These are phyloP conservation scores for Leptobrachium ailaonicum DNA, from an alignment of 2,113 vertebrate genomes.

Conservation along the genomic window DNA sequence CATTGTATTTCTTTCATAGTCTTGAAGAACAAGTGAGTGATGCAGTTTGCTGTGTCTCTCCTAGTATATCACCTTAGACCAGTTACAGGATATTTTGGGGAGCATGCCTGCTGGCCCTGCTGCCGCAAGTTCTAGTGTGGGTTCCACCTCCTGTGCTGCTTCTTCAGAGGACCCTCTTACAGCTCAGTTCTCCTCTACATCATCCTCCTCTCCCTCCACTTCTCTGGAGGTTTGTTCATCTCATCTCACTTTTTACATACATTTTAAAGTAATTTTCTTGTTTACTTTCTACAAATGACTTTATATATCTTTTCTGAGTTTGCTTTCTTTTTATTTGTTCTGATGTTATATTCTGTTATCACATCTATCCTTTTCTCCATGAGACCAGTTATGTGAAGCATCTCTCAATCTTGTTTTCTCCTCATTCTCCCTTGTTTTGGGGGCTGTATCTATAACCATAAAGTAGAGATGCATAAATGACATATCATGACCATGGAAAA, in stretches of 20 bases:
- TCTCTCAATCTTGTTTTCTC: not conserved
- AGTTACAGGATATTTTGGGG: conserved; percentile 82
- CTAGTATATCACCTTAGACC: conserved; percentile 85
- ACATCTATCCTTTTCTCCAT: not conserved
- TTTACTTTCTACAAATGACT: no score
- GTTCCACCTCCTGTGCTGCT: conserved; percentile 53
- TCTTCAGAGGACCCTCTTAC: conserved; percentile 66
- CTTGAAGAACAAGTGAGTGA: no score
- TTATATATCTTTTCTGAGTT: not conserved
- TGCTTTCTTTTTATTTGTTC: not conserved
- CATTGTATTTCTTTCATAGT: no score
- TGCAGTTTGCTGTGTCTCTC: conserved; percentile 53
- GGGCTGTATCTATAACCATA: no score
- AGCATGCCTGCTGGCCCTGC: conserved; percentile 60
- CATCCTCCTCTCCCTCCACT: conserved; percentile 67
- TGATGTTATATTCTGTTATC: conserved; percentile 36
- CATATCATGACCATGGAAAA: no score
- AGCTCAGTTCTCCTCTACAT: conserved; percentile 63
- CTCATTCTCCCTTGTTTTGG: no score
- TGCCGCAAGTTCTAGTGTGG: conserved; percentile 57
- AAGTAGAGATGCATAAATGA: no score
- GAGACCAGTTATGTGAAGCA: no score
- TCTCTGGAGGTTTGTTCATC: conserved; percentile 76
- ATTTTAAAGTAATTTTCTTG: not conserved
- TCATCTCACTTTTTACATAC: conserved; percentile 1